Evolutionary conservation across 2,113 vertebrate genomes (phyloP).

Genomic region (Sitta europaea): DNA sequence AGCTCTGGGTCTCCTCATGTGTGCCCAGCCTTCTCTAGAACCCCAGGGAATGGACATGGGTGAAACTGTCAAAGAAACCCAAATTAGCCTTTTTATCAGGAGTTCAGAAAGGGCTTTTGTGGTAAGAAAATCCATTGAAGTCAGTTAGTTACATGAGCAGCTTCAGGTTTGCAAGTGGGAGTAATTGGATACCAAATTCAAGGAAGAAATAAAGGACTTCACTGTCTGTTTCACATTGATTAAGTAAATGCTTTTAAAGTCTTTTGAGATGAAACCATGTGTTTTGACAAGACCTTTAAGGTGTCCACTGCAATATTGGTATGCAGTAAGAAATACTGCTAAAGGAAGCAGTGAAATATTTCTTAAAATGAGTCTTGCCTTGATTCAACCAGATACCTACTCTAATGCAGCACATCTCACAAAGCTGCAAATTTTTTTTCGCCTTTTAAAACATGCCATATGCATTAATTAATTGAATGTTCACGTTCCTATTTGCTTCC

Average conservation of each 20-base stretch:
- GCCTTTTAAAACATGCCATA: not conserved
- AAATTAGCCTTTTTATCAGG: not conserved
- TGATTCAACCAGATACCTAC: not conserved
- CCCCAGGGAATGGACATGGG: not conserved
- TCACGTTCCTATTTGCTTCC: not conserved
- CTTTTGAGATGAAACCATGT: not conserved
- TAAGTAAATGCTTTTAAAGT: not conserved
- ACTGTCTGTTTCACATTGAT: not conserved
- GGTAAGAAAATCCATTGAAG: not conserved
- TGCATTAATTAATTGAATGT: not conserved
- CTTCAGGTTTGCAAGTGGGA: not conserved
- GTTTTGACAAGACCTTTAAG: not conserved
- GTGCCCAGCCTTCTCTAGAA: not conserved
- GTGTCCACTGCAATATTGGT: not conserved
- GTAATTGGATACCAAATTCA: not conserved
- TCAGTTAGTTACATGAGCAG: not conserved
- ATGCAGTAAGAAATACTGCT: not conserved
- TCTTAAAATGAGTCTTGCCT: not conserved
- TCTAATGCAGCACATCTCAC: not conserved
- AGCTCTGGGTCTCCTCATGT: not conserved
- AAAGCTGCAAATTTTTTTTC: not conserved
- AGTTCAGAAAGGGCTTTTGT: not conserved
- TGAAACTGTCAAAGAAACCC: not conserved
- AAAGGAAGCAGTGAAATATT: not conserved
- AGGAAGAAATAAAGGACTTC: not conserved